Evolutionary conservation across 2,113 vertebrate species (phyloP).

Genomic region (Scatophagus argus): DNA sequence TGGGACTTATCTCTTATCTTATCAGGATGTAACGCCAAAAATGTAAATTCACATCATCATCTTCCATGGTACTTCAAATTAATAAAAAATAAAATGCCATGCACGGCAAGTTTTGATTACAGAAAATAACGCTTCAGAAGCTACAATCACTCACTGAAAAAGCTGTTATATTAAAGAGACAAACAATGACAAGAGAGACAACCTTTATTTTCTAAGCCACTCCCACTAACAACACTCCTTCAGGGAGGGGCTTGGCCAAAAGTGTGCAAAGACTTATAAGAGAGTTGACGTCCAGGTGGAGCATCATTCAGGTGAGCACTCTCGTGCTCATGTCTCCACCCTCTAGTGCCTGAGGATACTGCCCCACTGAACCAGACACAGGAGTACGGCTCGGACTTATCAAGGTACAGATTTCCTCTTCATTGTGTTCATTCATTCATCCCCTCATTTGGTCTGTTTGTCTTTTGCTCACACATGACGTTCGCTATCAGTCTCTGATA

Average conservation of each 20-base stretch:
- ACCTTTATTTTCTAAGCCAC: constrained; percentile 27
- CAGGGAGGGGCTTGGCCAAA: constrained; percentile 40
- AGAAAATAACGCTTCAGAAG: not conserved
- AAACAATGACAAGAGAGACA: constrained; percentile 6
- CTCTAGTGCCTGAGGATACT: constrained; percentile 43
- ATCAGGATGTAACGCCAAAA: not conserved
- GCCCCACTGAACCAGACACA: constrained; percentile 18
- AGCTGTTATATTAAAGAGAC: not conserved
- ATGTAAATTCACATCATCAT: not conserved
- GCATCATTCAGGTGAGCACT: constrained; percentile 64
- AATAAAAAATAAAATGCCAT: constrained; percentile 5
- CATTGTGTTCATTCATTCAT: not conserved
- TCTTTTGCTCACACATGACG: not conserved
- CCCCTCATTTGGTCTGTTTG: not conserved
- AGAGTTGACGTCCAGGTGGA: constrained; percentile 36
- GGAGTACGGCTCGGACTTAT: constrained; percentile 21
- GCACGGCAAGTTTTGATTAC: constrained; percentile 9
- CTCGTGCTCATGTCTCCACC: constrained; percentile 19
- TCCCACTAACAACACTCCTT: constrained; percentile 36
- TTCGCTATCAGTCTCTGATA: not conserved
- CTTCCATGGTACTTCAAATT: not conserved
- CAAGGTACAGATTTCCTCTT: constrained; percentile 44
- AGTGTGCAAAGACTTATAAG: constrained; percentile 47
- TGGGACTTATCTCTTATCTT: too few relatives aligned
- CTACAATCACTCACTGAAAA: not conserved